Evolutionary conservation across 2,888 invertebrate genomes (phyloP), one percentile per base, ranked within the genome.

Genomic region (Cheilosia soror): DNA sequence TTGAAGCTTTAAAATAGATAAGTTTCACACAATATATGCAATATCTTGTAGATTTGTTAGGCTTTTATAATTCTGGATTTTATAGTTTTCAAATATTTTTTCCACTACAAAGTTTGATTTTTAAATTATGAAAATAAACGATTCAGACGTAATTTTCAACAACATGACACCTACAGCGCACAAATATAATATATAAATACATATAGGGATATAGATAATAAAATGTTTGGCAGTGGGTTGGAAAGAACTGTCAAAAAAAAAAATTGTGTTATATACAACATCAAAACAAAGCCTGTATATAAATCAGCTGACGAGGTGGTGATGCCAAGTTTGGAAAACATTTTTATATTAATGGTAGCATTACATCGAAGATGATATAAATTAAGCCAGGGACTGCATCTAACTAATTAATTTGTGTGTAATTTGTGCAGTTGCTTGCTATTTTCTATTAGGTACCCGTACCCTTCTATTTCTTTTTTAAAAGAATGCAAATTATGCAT

Each of bases 261-360:
- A 13, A 68, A 65, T 57, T 5, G 33, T 66, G 27, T 57, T 73
- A 63, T 68, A 9, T 72, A 83, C 66, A 62, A 31, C 51, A 78
- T 25, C 60, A 68, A 78, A 83, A 83, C 83, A 83, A 82, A 83
- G 15, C 37, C 13, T 29, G 73, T 62, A 73, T 13, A 62, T 73
- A 62, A 27, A 66, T 31, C 83, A 83, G 83, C 83, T 83, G 83
- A 44, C 44, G 0, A 3, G 5, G 51, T 31, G 62, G 51, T 83
- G 47, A 49, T 72, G 31, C 77, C 69, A 76, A 13, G 7, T 42
- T 15, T 37, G 2, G 13, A n/a, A 37, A n/a, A 29, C 3, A 25
- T 6, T 13, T 25, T 6, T 2, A 6, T 44, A 7, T 15, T 20
- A 1, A 20, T 20, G 20, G 20, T 20, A 20, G 20, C 20, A 20